A percentile compares a stretch with the other conserved stretches of the same genome.
These are phyloP conservation scores for Rhagophthalmus giganteus DNA, from an alignment of 2,888 invertebrate species.

Conservation along the genomic window DNA sequence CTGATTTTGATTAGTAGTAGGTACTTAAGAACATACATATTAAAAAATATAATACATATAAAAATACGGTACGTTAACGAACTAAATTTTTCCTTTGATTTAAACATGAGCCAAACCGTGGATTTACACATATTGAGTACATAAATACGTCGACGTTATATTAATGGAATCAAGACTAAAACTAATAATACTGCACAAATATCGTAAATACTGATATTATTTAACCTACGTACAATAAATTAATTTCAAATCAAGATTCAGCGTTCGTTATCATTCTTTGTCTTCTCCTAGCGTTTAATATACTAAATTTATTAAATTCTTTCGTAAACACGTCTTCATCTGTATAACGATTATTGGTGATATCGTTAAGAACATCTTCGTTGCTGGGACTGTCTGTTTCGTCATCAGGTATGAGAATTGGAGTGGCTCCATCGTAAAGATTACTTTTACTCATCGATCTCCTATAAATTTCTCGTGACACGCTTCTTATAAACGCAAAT, in stretches of 20 bases:
- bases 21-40: neutral
- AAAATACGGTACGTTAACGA: neutral
- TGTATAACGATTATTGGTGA: neutral
- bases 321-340: slow-evolving; percentile 31
- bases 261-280: neutral
- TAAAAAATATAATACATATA: neutral
- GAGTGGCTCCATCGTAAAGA: slow-evolving; percentile 60
- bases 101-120: neutral
- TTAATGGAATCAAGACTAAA: slow-evolving; percentile 1
- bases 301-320: slow-evolving; percentile 28
- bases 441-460: slow-evolving; percentile 59
- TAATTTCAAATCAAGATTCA: neutral
- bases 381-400: slow-evolving; percentile 35
- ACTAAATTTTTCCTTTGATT: neutral
- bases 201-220: slow-evolving; percentile 4
- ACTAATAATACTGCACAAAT: slow-evolving; percentile 12
- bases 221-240: neutral
- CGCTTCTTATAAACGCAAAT: slow-evolving; percentile 62
- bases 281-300: slow-evolving; percentile 4
- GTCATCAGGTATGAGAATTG: slow-evolving; percentile 59
- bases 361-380: slow-evolving; percentile 21
- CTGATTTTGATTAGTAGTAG: neutral
- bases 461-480: slow-evolving; percentile 60
- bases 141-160: no score
- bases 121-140: no score